Evolutionary conservation across 2,113 vertebrate species (phyloP).

Genomic region (Ia io): DNA sequence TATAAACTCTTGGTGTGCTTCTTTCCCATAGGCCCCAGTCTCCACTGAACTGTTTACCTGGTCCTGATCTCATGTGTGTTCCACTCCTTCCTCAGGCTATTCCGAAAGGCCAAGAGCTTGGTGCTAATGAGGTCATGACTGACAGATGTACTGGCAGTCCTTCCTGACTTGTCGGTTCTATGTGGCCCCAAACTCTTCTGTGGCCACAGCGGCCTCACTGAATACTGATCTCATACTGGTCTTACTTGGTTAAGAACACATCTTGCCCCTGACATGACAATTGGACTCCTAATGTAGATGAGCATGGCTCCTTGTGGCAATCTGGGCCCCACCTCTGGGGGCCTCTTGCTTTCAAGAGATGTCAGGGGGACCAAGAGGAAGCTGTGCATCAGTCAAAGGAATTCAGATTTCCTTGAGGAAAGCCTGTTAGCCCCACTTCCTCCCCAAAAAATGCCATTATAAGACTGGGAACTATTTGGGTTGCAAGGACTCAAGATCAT

Average conservation of each 20-base stretch:
- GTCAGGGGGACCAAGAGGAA: not conserved
- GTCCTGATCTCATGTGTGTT: not conserved
- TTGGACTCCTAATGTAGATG: not conserved
- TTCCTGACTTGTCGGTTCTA: not conserved
- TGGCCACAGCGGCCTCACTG: not conserved
- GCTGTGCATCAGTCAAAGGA: not conserved
- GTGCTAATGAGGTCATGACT: not conserved
- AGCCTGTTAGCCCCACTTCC: not conserved
- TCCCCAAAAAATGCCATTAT: not conserved
- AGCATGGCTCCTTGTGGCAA: not conserved
- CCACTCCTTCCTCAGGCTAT: not conserved
- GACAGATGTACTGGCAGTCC: not conserved
- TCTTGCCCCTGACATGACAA: not conserved
- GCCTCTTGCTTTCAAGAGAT: not conserved
- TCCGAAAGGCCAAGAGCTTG: not conserved
- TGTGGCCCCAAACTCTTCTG: not conserved
- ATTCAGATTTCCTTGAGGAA: not conserved
- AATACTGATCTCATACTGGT: not conserved
- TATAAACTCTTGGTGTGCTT: constrained; percentile 57
- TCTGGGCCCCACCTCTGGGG: not conserved
- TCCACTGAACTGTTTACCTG: not conserved
- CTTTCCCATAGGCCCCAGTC: not conserved
- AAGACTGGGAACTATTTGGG: not conserved
- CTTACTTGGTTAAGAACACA: not conserved
- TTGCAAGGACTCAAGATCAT: not conserved